Base-by-base conservation (phyloP, 2,113 vertebrate genomes). In the Alligator sinensis region DNA sequence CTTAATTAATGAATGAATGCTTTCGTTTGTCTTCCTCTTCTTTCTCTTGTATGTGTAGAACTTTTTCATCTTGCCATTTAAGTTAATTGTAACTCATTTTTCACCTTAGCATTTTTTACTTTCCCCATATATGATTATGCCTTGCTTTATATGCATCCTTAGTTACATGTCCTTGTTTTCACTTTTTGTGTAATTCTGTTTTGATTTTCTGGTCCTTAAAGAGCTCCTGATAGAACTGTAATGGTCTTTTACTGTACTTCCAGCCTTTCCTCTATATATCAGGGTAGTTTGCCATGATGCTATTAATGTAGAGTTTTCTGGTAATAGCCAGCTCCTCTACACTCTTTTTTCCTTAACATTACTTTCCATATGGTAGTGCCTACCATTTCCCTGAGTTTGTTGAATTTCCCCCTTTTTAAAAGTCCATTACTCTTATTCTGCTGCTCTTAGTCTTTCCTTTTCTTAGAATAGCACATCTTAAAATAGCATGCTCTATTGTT, bases 141-240 rank as follows among this genome's bases (percentile, higher is more conserved):
- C 72, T 83, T 95, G 27, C 60, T 87, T 58, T 81, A 9, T 84
- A 74, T 82, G 72, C 74, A 30, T 70, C 85, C 70, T 82, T 93
- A 93, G 87, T 87, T 93, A 91, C 77, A 25, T 93, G 82, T 86
- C 75, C 76, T 91, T 92, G 87, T 90, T 94, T 94, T 93, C 89
- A 82, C 34, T 88, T 87, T 86, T 85, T 79, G 1, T 92, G 8
- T 19, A 68, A 47, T 1, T 0, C 19, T 47, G 24, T 3, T 63
- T 94, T n/a, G 22, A 58, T 30, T 14, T 25, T 66, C 61, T 90
- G 79, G 79, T 95, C 63, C 3, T 74, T 64, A 82, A 91, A 92
- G 62, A 62, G 27, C 77, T 95, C 55, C 82, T 66, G 91, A 94
- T 0, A 2, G 12, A 77, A 63, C 90, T 25, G 14, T 91, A 75